Evolutionary conservation across 1,140 invertebrate genomes (phyloP), one percentile per base, ranked within the genome.

Genomic region (Pararge aegeria): DNA sequence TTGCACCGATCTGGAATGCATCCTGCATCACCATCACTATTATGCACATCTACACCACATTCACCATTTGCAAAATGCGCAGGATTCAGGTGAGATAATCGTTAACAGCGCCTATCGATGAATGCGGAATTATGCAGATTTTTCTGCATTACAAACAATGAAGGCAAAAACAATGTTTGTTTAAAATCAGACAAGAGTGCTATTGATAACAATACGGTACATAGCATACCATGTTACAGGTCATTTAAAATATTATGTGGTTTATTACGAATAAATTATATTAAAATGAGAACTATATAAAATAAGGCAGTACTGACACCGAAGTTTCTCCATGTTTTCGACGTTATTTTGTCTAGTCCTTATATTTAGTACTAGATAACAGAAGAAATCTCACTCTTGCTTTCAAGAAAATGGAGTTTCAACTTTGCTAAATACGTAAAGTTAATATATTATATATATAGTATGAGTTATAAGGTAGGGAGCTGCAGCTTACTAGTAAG

Each of bases 1-100:
- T 85, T 95, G 94, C 84, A 94, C 93, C 30, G 94, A 94, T 91
- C 90, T 94, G 81, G 93, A 94, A 90, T 95, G 94, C 90, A 94
- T 94, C 78, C 87, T 94, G 77, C 94, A 94, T 89, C 93, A 94
- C 81, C 93, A 94, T 75, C 93, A 94, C 73, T 94, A 94, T 75
- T 94, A 94, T 78, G 93, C 93, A 30, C 93, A 94, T 87, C 87
- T 94, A 48, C 93, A 94, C 80, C 93, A 94, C 79, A 90, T 94
- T 48, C 92, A 93, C 80, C 93, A 92, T 76, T 76, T 92, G 69
- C 90, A 90, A 74, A 90, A 91, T 78, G 91, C 90, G 42, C 90
- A 92, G 70, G 90, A 92, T 58, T 80, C 91, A 87, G 91, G 91
- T 92, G 76, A 63, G 44, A 20, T 48, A 81, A 61, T 67, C 44